Base-by-base conservation (phyloP, 2,113 vertebrate genomes). In the Pseudorectes ferrugineus region DNA sequence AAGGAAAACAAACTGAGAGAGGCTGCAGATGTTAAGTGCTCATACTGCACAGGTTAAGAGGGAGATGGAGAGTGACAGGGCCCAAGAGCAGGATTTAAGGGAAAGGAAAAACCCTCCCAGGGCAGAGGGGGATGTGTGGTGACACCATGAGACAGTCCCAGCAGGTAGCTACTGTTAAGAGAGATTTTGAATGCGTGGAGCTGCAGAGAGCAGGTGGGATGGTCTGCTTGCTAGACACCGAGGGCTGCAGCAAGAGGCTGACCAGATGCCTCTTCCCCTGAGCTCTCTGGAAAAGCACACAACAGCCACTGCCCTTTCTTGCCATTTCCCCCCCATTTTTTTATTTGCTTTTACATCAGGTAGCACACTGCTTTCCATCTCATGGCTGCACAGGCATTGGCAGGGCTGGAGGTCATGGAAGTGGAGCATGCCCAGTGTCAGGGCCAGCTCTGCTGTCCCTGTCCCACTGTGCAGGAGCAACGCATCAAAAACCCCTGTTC, bases 371-470 rank as follows among this genome's bases (percentile, higher is more conserved):
- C 31, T 84, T 94, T 66, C 46, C 21, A 8, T 43, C 29, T 58
- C 29, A 3, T 0, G 1, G 2, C 45, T 25, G 40, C 2, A 1
- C 28, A 63, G n/a, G 36, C 14, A 2, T 0, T 70, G 59, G 33
- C 2, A 18, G 24, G 43, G 21, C 46, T 73, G 33, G 36, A 57
- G 29, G 35, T 49, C 49, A 31, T 2, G 6, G 85, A 65, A 57
- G 38, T 11, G 23, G 40, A 70, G 9, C 12, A 3, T 45, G 36
- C 25, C 43, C 62, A 35, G 62, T 0, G 0, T 4, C 22, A 12
- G 24, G 31, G n/a, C 52, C 52, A 57, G 29, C 63, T 58, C 68
- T 93, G 71, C 62, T 18, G 14, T 71, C 57, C 28, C 33, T 72
- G 36, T 58, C 15, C 73, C 20, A 8, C 20, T 2, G 5, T 21